Percentiles rank a stretch among this genome's conserved stretches.
phyloP scores from a whole-genome alignment of 2,113 vertebrate genomes.

The Thalassoma bifasciatum region DNA sequence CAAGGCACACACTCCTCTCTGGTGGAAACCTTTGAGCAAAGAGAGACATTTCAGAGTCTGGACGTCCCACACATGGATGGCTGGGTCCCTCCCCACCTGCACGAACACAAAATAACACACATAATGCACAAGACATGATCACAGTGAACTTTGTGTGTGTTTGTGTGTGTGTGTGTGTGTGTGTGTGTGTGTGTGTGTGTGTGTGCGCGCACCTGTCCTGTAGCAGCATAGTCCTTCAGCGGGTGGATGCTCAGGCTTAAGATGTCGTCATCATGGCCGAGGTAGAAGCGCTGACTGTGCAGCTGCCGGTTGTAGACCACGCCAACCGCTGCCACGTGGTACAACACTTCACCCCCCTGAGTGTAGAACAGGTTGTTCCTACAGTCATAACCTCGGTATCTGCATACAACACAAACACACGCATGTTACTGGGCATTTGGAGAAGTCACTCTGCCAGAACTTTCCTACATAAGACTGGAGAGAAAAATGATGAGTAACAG shows the following conservation, averaged over 20 bases:
- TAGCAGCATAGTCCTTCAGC: conserved; percentile 93
- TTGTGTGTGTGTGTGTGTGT: background rate
- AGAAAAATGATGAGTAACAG: background rate
- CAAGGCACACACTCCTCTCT: conserved; percentile 92
- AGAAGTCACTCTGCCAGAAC: background rate
- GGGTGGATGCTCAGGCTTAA: conserved; percentile 93
- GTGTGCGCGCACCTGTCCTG: conserved; percentile 87
- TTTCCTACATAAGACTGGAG: too few relatives aligned
- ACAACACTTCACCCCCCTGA: conserved; percentile 92
- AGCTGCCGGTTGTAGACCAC: conserved; percentile 93
- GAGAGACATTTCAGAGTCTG: conserved; percentile 95
- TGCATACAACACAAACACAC: conserved; percentile 58
- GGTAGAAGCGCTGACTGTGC: conserved; percentile 93
- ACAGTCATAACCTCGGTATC: conserved; percentile 96
- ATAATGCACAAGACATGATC: background rate
- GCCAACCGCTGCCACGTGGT: conserved; percentile 93
- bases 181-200: conserved; percentile 16
- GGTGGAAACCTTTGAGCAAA: conserved; percentile 92
- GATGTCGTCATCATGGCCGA: conserved; percentile 95
- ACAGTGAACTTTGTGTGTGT: background rate
- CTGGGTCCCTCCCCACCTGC: conserved; percentile 94
- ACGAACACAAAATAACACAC: conserved; percentile 5
- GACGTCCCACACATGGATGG: conserved; percentile 95
- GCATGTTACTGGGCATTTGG: background rate
- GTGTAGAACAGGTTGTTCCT: conserved; percentile 98